These are phyloP conservation scores for Neuroterus valhalla DNA, from an alignment of 1,140 invertebrate species.

Conservation along the genomic window DNA sequence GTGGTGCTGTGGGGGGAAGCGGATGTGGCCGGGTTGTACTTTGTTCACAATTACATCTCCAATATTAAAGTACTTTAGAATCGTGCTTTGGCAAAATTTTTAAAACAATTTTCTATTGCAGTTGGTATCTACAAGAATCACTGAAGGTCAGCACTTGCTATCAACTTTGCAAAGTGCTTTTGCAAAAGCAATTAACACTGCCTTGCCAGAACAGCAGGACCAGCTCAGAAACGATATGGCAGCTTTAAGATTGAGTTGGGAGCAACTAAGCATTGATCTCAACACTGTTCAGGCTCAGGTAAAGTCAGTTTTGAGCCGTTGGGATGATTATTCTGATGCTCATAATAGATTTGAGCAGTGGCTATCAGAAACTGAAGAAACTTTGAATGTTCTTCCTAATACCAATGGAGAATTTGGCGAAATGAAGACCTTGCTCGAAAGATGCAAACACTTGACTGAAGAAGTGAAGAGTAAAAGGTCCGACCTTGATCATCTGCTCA, in stretches of 20 bases:
- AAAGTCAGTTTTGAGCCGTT: constrained; percentile 84
- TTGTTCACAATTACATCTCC: no score
- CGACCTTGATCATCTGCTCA: constrained; percentile 83
- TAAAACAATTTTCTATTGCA: background rate
- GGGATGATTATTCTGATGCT: constrained; percentile 87
- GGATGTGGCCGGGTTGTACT: no score
- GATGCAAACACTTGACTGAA: constrained; percentile 85
- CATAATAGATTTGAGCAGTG: constrained; percentile 82
- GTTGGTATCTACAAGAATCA: constrained; percentile 77
- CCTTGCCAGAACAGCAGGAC: constrained; percentile 87
- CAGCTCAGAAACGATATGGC: constrained; percentile 84
- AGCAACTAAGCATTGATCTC: constrained; percentile 87
- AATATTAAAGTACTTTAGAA: background rate
- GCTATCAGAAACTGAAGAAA: constrained; percentile 81
- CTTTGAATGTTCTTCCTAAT: constrained; percentile 78
- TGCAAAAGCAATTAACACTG: constrained; percentile 88
- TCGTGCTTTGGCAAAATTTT: background rate
- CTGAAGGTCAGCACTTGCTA: constrained; percentile 91
- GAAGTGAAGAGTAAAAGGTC: constrained; percentile 84
- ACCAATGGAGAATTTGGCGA: constrained; percentile 90
- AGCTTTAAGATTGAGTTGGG: constrained; percentile 86
- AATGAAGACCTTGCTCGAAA: constrained; percentile 92
- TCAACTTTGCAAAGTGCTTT: constrained; percentile 88
- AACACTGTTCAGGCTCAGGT: constrained; percentile 86
- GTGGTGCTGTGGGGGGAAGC: no score